Conservation (phyloP, 2,888 invertebrate genomes). For the Lucinisca nassula region DNA sequence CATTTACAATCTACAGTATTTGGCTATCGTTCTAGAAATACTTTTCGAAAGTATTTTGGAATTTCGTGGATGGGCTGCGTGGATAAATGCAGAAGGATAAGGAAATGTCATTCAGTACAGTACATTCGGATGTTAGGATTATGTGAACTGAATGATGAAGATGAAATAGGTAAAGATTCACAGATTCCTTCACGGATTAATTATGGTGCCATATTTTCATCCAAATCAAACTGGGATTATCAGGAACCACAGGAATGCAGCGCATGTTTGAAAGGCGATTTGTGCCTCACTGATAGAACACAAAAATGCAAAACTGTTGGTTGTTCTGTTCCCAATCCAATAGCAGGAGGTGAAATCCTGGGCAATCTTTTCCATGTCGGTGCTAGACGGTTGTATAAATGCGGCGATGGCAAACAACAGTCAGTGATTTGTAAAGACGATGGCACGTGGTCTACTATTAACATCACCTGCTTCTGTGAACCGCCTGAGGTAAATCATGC, state of each 20-base stretch:
- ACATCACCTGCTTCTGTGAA: background rate
- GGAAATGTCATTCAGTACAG: background rate
- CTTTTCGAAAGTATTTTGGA: no score
- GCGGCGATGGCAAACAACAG: background rate
- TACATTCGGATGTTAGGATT: background rate
- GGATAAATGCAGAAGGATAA: background rate
- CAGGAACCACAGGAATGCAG: background rate
- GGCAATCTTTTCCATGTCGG: background rate
- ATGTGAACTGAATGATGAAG: background rate
- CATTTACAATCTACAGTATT: no score
- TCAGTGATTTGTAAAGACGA: background rate
- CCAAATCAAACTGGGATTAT: background rate
- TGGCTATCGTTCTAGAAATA: no score
- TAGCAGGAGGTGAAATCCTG: background rate
- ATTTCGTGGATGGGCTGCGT: background rate
- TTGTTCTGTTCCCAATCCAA: background rate
- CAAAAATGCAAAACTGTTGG: background rate
- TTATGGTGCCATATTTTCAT: background rate
- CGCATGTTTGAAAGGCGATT: background rate
- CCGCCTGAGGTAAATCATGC: background rate
- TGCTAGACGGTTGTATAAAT: background rate
- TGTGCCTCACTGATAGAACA: background rate
- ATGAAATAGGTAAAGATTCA: background rate
- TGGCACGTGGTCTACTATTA: background rate
- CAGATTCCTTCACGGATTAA: background rate